Base-by-base conservation (phyloP, 2,797 vertebrate species). In the Peromyscus melanophrys region DNA sequence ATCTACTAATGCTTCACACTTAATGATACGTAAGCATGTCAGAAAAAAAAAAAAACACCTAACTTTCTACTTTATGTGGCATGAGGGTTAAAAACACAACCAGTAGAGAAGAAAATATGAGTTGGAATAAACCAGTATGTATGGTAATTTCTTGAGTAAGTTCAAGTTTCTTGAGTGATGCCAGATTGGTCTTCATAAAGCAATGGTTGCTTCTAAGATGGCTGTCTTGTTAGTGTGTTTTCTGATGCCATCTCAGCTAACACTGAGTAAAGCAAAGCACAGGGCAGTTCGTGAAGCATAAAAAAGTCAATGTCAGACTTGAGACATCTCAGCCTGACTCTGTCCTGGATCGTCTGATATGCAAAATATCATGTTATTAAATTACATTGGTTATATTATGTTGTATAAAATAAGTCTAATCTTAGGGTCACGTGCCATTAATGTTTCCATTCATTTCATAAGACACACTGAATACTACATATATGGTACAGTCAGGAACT, bases 401-500 rank as follows among this genome's bases (percentile, higher is more conserved):
- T 13, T 81, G 17, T 37, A 93, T 49, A 95, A 75, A 92, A 89
- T 57, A 95, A 95, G 40, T 57, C 96, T 49, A 83, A 96, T 87
- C 95, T 95, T 77, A 92, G 46, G n/a, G 63, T 49, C 29, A 34
- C 12, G 29, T 34, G 77, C 37, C 46, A 67, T 49, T 52, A 75
- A n/a, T 10, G 14, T 94, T 95, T 84, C 17, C n/a, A 94, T 90
- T 83, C 40, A 92, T 97, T 96, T 96, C 85, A 89, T 19, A 63
- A 77, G 29, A 59, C 76, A 92, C 12, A 73, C 37, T 63, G 93
- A 92, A 27, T 69, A 84, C 13, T 67, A 43, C 19, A 23, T 52
- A 69, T 14, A 12, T 55, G 65, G 16, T 34, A 81, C 34, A 37
- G 29, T 29, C 6, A 25, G 84, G 34, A 23, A 61, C 85, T 43